These are phyloP conservation scores for Tanytarsus gracilentus DNA, from an alignment of 2,888 invertebrate genomes.

Conservation along the genomic window DNA sequence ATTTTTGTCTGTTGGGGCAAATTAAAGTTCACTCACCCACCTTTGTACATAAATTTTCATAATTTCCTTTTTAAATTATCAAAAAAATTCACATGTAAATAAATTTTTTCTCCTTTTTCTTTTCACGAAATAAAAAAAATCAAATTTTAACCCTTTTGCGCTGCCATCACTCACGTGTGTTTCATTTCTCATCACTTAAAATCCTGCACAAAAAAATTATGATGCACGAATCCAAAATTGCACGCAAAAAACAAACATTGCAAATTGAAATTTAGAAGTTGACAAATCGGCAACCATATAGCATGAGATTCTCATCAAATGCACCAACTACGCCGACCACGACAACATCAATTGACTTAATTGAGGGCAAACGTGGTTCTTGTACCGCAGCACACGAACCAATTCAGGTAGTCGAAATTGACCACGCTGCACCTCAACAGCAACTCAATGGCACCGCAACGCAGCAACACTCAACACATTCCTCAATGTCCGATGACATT, in stretches of 20 bases:
- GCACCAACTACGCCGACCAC: constrained; percentile 22
- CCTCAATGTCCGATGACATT: neutral
- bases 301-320: constrained; percentile 22
- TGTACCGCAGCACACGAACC: neutral
- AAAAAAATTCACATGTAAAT: too few relatives aligned
- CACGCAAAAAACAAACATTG: neutral
- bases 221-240: neutral
- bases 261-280: neutral
- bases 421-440: neutral
- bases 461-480: neutral
- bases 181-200: too few relatives aligned
- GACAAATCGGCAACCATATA: constrained; percentile 23
- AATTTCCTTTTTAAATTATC: too few relatives aligned
- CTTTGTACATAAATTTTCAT: too few relatives aligned
- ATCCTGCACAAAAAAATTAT: neutral
- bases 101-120: too few relatives aligned
- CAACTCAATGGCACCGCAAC: neutral
- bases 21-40: too few relatives aligned
- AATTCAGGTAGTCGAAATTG: constrained; percentile 19
- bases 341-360: constrained; percentile 26
- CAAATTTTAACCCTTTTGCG: too few relatives aligned
- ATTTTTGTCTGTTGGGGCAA: too few relatives aligned
- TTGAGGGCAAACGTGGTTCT: constrained; percentile 24
- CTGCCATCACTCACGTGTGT: too few relatives aligned
- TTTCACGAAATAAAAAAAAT: too few relatives aligned